These are phyloP conservation scores for Tretioscincus oriximinensis DNA, from an alignment of 2,113 vertebrate species.

Conservation along the genomic window DNA sequence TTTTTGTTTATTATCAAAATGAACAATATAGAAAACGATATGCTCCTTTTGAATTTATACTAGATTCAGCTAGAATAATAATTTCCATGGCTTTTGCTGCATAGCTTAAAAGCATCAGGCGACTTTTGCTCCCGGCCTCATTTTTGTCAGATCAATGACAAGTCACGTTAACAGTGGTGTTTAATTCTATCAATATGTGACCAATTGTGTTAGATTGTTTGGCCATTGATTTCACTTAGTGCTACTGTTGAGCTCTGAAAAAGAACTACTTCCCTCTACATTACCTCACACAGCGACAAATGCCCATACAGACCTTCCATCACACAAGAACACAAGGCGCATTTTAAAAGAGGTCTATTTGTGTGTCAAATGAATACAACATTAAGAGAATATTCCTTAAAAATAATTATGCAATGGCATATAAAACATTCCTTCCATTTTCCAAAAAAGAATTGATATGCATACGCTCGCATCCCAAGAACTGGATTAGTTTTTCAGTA, in stretches of 20 bases:
- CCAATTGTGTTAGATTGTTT: slow-evolving; percentile 91
- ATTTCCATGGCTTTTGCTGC: slow-evolving; percentile 60
- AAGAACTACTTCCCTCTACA: slow-evolving; percentile 67
- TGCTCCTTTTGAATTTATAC: slow-evolving; percentile 40
- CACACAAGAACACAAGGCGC: not conserved
- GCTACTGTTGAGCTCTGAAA: slow-evolving; percentile 75
- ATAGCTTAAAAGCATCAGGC: slow-evolving; percentile 66
- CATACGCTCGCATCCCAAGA: not conserved
- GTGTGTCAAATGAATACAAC: slow-evolving; percentile 33
- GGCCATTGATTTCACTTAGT: slow-evolving; percentile 91
- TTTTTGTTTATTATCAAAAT: slow-evolving; percentile 38
- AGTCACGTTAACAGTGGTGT: slow-evolving; percentile 87
- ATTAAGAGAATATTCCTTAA: not conserved
- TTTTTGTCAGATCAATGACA: slow-evolving; percentile 81
- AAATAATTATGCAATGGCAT: not conserved
- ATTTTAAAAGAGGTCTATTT: slow-evolving; percentile 32
- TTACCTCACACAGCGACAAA: slow-evolving; percentile 72
- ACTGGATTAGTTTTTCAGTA: not conserved
- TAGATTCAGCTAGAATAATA: slow-evolving; percentile 57
- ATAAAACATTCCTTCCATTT: slow-evolving; percentile 43
- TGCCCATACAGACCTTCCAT: slow-evolving; percentile 38
- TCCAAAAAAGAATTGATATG: slow-evolving; percentile 12
- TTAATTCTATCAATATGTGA: slow-evolving; percentile 94
- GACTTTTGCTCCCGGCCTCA: slow-evolving; percentile 70
- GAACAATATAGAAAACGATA: slow-evolving; percentile 33